Base-by-base conservation (phyloP, 1,140 invertebrate genomes). In the Drosophila pseudoobscura region DNA sequence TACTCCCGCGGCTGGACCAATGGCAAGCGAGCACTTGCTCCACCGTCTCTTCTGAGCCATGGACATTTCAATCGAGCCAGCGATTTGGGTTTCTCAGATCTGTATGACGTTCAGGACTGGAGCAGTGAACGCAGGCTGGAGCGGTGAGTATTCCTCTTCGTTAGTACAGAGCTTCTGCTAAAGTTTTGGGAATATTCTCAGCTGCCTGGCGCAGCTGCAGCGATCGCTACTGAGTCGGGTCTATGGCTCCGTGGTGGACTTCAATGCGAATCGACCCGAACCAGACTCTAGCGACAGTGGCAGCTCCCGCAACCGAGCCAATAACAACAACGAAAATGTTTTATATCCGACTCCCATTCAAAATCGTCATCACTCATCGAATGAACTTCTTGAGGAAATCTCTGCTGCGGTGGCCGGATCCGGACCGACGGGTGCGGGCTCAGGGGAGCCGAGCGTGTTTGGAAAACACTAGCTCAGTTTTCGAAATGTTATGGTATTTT, bases 1-100 rank as follows among this genome's bases (percentile, higher is more conserved):
- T 96, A 96, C 83, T 95, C 94, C 39, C 91, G 94, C 0, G 95
- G 95, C n/a, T 96, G 95, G 95, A 95, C 94, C 35, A 95, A 95
- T 79, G 95, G 95, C 3, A 95, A 95, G 65, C 82, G 94, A 1
- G 91, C 93, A n/a, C 89, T 92, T 9, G 52, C 31, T 7, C 78
- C 84, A 6, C 45, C 78, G 5, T 35, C 68, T 0, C 46, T 80
- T 4, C 11, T 89, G 22, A 46, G 39, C 53, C 75, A 63, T 62
- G 70, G 46, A 0, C 82, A 87, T 6, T 61, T 78, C 4, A 59
- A 77, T 29, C 60, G 52, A 70, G 62, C 45, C 45, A 78, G 56
- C 24, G 78, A 47, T 78, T 88, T 26, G 49, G 62, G 65, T 56
- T 85, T 54, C 8, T 70, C 61, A 73, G 90, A 88, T 78, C 75